Percentiles rank a stretch among this genome's conserved stretches.
These are phyloP conservation scores for Aspidoscelis tigris DNA, from an alignment of 2,113 vertebrate species.

Conservation along the genomic window DNA sequence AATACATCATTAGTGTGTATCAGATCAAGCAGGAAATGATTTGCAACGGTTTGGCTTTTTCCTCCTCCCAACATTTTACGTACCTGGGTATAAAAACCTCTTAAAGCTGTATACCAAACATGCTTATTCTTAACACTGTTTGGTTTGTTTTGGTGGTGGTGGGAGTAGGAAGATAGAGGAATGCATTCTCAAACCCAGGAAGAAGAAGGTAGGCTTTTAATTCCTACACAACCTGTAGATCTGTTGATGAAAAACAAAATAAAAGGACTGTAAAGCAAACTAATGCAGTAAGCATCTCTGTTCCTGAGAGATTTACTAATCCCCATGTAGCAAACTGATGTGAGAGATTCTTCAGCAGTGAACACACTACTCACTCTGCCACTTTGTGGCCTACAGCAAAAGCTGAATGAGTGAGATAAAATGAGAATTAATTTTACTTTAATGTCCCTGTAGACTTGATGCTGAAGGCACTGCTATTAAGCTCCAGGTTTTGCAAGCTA, in stretches of 20 bases:
- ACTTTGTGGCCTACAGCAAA: constrained; percentile 25
- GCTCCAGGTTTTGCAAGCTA: constrained; percentile 25
- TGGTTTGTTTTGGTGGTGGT: too few relatives aligned
- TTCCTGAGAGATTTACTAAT: constrained; percentile 29
- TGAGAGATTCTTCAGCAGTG: constrained; percentile 12
- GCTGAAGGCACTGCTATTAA: constrained; percentile 35
- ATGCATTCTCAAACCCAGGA: not conserved
- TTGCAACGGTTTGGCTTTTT: too few relatives aligned
- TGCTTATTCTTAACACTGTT: not conserved
- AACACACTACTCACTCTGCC: constrained; percentile 20
- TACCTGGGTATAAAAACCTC: too few relatives aligned
- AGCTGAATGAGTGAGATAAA: constrained; percentile 32
- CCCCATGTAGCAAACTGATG: constrained; percentile 24
- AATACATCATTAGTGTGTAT: not conserved
- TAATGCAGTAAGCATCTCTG: constrained; percentile 9
- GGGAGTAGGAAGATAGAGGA: too few relatives aligned
- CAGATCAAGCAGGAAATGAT: not conserved
- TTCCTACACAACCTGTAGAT: constrained; percentile 11
- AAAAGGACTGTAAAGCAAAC: constrained; percentile 2
- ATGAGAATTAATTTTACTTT: constrained; percentile 40
- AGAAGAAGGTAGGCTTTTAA: constrained; percentile 6
- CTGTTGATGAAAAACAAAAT: constrained; percentile 20
- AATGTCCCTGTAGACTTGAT: constrained; percentile 27
- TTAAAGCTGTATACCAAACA: not conserved
- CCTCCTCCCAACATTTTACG: too few relatives aligned